A percentile compares a stretch with the other conserved stretches of the same genome.
Conservation (phyloP, 2,797 vertebrate species). For the Pipistrellus pygmaeus region DNA sequence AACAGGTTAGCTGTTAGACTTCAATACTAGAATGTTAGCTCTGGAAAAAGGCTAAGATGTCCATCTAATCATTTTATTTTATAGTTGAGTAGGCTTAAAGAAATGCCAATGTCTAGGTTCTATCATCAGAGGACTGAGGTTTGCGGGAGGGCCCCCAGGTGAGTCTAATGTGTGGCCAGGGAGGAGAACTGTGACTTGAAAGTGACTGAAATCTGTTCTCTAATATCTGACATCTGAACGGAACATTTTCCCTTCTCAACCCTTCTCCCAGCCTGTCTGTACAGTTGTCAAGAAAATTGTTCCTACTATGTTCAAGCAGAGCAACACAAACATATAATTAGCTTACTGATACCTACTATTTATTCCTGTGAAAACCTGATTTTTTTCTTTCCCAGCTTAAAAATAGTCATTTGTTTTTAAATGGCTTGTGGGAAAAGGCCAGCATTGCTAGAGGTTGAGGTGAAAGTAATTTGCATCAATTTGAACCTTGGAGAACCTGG, state of each 20-base stretch:
- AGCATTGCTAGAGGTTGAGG: not conserved
- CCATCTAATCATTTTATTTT: not conserved
- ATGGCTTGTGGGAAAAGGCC: slow-evolving; percentile 41
- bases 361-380: slow-evolving; percentile 63
- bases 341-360: slow-evolving; percentile 52
- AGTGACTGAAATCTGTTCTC: not conserved
- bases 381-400: slow-evolving; percentile 68
- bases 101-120: not conserved
- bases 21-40: not conserved
- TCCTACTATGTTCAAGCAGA: not conserved
- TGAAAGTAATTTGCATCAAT: slow-evolving; percentile 20
- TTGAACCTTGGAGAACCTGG: slow-evolving; percentile 12
- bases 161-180: not conserved
- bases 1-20: not conserved
- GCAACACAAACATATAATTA: slow-evolving; percentile 45
- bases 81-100: not conserved
- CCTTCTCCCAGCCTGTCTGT: not conserved
- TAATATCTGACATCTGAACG: not conserved
- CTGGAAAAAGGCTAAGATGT: not conserved
- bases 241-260: not conserved
- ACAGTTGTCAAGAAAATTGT: not conserved
- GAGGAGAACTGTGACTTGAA: not conserved
- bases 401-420: slow-evolving; percentile 62
- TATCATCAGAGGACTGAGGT: not conserved
- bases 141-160: not conserved